Conservation (phyloP, 1,140 invertebrate genomes). For the Eurytemora carolleeae region DNA sequence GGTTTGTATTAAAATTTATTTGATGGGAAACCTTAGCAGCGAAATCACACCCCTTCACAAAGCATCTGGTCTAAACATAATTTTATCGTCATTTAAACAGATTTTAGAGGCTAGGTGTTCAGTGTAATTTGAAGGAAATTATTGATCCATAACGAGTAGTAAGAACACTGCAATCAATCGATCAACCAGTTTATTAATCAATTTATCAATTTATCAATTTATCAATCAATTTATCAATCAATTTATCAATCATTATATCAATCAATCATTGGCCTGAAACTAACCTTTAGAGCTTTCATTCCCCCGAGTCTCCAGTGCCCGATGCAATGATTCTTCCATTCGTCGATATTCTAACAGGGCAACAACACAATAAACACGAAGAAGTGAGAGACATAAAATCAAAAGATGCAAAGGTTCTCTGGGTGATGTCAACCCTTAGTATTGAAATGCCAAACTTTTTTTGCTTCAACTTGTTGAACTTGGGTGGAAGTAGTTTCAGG, state of each 20-base stretch:
- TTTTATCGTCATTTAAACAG: too few species aligned
- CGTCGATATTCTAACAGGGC: neutral
- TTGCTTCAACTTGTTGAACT: too few species aligned
- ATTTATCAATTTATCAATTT: neutral
- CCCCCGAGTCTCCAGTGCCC: neutral
- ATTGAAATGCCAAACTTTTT: too few species aligned
- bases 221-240: neutral
- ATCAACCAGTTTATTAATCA: neutral
- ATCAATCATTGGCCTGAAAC: neutral
- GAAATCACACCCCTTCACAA: neutral
- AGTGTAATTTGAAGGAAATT: too few species aligned
- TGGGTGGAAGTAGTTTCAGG: neutral
- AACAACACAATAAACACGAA: neutral
- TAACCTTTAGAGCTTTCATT: neutral
- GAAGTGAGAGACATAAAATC: neutral
- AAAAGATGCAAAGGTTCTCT: neutral
- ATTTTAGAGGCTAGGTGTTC: too few species aligned
- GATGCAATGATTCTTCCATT: neutral
- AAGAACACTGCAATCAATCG: too few species aligned
- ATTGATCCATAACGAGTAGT: too few species aligned
- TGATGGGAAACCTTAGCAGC: too few species aligned
- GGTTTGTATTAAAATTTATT: too few species aligned
- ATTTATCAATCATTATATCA: neutral
- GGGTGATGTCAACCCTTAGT: neutral
- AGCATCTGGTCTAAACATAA: neutral